These are phyloP conservation scores for Glomeris marginata DNA, from an alignment of 2,888 invertebrate species.

Conservation along the genomic window DNA sequence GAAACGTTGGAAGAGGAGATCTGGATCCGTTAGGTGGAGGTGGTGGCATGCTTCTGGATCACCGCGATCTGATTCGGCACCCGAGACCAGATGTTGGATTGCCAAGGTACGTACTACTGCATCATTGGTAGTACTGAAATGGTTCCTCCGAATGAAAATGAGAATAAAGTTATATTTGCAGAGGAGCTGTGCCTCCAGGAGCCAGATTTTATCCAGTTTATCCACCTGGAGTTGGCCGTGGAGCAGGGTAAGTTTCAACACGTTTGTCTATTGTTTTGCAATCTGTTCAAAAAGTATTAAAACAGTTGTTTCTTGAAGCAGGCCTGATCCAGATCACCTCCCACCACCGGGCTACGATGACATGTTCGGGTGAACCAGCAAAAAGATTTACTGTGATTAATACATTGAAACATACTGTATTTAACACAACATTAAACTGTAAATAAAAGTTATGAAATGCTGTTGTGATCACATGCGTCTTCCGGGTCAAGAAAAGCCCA, in stretches of 20 bases:
- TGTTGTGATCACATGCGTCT: no score
- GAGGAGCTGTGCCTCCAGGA: constrained; percentile 54
- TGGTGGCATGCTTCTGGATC: constrained; percentile 63
- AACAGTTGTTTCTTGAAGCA: constrained; percentile 1
- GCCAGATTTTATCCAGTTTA: constrained; percentile 76
- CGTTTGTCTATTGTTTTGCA: background rate
- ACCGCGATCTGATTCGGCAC: constrained; percentile 25
- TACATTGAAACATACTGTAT: no score
- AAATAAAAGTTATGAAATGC: no score
- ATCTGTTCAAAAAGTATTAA: background rate
- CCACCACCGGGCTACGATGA: constrained; percentile 60
- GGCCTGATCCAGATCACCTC: constrained; percentile 55
- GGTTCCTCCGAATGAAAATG: background rate
- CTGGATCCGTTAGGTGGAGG: constrained; percentile 53
- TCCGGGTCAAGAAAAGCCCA: background rate
- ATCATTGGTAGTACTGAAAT: background rate
- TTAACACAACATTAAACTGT: background rate
- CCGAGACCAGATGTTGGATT: background rate
- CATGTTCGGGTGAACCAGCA: constrained; percentile 49
- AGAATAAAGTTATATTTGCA: constrained; percentile 24
- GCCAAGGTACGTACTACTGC: background rate
- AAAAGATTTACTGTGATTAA: no score
- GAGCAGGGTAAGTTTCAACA: constrained; percentile 4
- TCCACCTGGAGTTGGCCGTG: constrained; percentile 39
- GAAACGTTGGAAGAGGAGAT: constrained; percentile 51